These are phyloP conservation scores for Megathymus violae DNA, from an alignment of 1,140 invertebrate genomes.

Conservation along the genomic window DNA sequence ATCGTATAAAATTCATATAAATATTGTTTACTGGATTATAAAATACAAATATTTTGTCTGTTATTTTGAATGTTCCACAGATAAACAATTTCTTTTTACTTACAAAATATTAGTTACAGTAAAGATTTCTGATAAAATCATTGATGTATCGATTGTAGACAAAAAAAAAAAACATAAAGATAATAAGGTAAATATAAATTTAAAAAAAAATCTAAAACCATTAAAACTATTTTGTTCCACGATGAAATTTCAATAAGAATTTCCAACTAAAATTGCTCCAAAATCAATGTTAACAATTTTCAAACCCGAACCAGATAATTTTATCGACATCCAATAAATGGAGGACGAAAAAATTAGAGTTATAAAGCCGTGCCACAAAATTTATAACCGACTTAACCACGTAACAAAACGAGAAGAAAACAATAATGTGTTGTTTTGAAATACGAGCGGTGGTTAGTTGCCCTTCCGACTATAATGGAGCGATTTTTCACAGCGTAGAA, in stretches of 20 bases:
- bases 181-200: too few relatives aligned
- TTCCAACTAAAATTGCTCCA: background rate
- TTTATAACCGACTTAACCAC: conserved; percentile 67
- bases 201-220: too few relatives aligned
- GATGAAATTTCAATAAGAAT: conserved; percentile 4
- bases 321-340: conserved; percentile 30
- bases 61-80: too few relatives aligned
- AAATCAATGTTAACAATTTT: conserved; percentile 12
- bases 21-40: too few relatives aligned
- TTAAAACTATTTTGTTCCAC: too few relatives aligned
- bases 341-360: conserved; percentile 32
- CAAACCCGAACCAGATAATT: conserved; percentile 17
- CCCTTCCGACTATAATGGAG: conserved; percentile 64
- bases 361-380: conserved; percentile 56
- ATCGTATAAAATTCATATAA: too few relatives aligned
- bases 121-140: too few relatives aligned
- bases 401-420: conserved; percentile 72
- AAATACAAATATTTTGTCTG: too few relatives aligned
- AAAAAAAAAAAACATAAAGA: too few relatives aligned
- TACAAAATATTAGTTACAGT: too few relatives aligned
- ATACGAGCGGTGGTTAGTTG: conserved; percentile 59
- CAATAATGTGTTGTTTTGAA: conserved; percentile 81
- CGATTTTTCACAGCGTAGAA: conserved; percentile 74
- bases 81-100: too few relatives aligned
- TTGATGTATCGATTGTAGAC: too few relatives aligned